Evolutionary conservation across 2,888 invertebrate species (phyloP).

Genomic region (Gasteruption jaculator): DNA sequence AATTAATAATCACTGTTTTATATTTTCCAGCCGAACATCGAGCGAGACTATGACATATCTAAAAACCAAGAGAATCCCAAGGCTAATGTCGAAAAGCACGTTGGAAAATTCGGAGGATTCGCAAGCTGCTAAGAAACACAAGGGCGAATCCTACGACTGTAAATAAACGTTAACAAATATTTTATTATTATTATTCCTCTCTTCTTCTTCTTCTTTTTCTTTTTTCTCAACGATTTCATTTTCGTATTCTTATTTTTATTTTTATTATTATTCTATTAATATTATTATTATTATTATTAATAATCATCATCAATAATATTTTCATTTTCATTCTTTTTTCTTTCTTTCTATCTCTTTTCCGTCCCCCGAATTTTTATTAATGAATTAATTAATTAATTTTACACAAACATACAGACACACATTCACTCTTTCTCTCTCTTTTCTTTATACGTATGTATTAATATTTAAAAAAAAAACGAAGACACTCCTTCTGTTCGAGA

Average conservation of each 20-base stretch:
- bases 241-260: constrained; percentile 30
- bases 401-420: too few species aligned
- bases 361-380: too few species aligned
- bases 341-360: not conserved
- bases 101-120: constrained; percentile 35
- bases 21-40: constrained; percentile 32
- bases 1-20: constrained; percentile 8
- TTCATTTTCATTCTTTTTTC: not conserved
- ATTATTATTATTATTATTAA: too few species aligned
- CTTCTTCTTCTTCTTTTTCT: constrained; percentile 9
- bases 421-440: too few species aligned
- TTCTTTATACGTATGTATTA: too few species aligned
- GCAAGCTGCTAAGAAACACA: constrained; percentile 42
- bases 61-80: constrained; percentile 43
- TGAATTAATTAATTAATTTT: too few species aligned
- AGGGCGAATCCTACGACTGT: constrained; percentile 46
- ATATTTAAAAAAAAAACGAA: too few species aligned
- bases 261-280: constrained; percentile 33
- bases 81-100: constrained; percentile 38
- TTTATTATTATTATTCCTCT: constrained; percentile 11
- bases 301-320: not conserved
- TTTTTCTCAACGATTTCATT: not conserved
- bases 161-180: constrained; percentile 49
- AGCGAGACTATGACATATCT: constrained; percentile 40
- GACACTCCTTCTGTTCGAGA: too few species aligned